phyloP scores from a whole-genome alignment of 2,888 invertebrate species.

The Eristalis intricaria region DNA sequence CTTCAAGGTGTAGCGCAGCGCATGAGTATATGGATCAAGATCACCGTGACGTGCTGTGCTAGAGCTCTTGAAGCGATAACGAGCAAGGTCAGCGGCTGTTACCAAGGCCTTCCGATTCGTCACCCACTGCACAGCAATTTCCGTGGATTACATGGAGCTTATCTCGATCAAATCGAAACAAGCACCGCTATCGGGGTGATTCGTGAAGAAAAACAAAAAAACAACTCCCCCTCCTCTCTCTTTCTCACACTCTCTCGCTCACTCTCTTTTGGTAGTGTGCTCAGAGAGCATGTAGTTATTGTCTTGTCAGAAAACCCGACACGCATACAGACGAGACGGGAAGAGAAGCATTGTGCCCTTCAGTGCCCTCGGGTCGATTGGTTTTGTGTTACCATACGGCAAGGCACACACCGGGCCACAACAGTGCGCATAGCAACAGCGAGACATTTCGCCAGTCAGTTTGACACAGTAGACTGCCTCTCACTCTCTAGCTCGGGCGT shows the following conservation, averaged over 20 bases:
- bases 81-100: constrained; percentile 19
- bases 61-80: constrained; percentile 2
- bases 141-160: constrained; percentile 24
- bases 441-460: constrained; percentile 36
- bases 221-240: background rate
- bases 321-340: background rate
- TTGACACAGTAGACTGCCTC: constrained; percentile 25
- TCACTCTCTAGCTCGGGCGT: background rate
- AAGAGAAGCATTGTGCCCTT: background rate
- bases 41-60: background rate
- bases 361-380: background rate
- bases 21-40: background rate
- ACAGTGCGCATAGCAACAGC: constrained; percentile 61
- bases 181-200: constrained; percentile 4
- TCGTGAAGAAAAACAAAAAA: background rate
- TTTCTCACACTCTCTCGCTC: too few relatives aligned
- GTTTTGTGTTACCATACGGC: constrained; percentile 9
- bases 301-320: constrained; percentile 4
- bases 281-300: constrained; percentile 4
- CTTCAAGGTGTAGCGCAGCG: constrained; percentile 17
- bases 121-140: background rate
- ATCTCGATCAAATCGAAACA: constrained; percentile 26
- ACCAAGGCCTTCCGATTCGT: background rate
- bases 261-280: background rate
- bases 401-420: constrained; percentile 3